Percentiles rank a stretch among this genome's conserved stretches.
phyloP scores from a whole-genome alignment of 2,888 invertebrate species.

The Apotomis capreana region DNA sequence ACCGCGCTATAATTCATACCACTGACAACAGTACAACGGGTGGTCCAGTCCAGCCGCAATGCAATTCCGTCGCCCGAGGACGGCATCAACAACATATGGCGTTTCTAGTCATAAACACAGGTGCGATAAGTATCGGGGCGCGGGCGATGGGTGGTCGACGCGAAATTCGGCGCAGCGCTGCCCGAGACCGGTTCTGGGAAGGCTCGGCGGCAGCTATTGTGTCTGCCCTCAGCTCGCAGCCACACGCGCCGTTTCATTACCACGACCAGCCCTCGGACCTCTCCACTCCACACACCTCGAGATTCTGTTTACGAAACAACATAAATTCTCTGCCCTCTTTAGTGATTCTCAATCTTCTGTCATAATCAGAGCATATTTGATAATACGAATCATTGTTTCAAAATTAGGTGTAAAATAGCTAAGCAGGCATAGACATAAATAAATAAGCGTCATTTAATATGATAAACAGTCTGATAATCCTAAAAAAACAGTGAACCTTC shows the following conservation, averaged over 20 bases:
- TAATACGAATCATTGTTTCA: background rate
- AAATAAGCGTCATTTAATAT: constrained; percentile 33
- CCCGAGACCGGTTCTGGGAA: constrained; percentile 79
- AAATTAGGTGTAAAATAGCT: constrained; percentile 1
- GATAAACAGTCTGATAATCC: constrained; percentile 29
- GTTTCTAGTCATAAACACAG: constrained; percentile 79
- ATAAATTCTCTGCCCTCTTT: constrained; percentile 44
- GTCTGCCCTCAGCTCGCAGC: constrained; percentile 70
- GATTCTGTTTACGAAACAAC: constrained; percentile 48
- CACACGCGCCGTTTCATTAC: constrained; percentile 75
- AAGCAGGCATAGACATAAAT: constrained; percentile 3
- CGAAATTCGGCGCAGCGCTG: constrained; percentile 80
- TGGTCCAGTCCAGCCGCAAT: constrained; percentile 61
- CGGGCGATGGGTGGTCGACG: constrained; percentile 79
- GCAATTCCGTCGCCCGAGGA: constrained; percentile 61
- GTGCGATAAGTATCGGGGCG: constrained; percentile 76
- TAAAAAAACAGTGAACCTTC: constrained; percentile 55
- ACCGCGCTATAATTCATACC: constrained; percentile 50
- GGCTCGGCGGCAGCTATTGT: constrained; percentile 76
- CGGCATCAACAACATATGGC: constrained; percentile 59
- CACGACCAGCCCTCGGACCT: constrained; percentile 44
- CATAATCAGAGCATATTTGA: constrained; percentile 10
- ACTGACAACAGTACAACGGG: constrained; percentile 62
- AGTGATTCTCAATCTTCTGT: constrained; percentile 19
- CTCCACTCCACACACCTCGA: constrained; percentile 29